Percentiles rank a stretch among this genome's conserved stretches.
Conservation (phyloP, 2,888 invertebrate species). For the Caenorhabditis parvicauda region DNA sequence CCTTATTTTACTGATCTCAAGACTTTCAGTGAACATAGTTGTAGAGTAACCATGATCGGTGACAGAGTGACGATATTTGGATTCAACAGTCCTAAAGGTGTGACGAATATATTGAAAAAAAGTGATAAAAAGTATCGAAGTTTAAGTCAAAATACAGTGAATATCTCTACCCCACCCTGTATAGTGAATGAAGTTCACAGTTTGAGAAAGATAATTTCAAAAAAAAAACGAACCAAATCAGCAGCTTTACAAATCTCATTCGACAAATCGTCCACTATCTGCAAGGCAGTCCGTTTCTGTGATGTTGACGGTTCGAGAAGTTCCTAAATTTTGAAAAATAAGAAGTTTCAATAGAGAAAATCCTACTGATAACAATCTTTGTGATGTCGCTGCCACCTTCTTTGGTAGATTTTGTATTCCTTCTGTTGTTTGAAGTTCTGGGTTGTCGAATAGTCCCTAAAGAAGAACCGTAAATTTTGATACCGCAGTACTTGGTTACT, state of each 20-base stretch:
- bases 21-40: too few relatives aligned
- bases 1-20: too few relatives aligned
- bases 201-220: not conserved
- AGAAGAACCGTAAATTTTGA: too few relatives aligned
- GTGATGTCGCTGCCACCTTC: slow-evolving; percentile 22
- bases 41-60: too few relatives aligned
- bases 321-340: not conserved
- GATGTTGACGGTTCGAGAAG: not conserved
- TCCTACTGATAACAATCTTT: slow-evolving; percentile 6
- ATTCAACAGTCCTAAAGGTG: too few relatives aligned
- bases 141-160: too few relatives aligned
- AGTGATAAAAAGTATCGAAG: not conserved
- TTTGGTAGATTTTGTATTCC: slow-evolving; percentile 39
- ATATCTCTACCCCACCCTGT: too few relatives aligned
- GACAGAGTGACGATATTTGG: too few relatives aligned
- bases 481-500: too few relatives aligned
- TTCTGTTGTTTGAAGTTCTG: slow-evolving; percentile 34
- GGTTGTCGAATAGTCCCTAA: slow-evolving; percentile 54
- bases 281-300: slow-evolving; percentile 67
- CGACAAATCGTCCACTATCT: slow-evolving; percentile 91
- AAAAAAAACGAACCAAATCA: slow-evolving; percentile 71
- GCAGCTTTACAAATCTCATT: slow-evolving; percentile 92
- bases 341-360: too few relatives aligned
- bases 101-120: too few relatives aligned
- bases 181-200: too few relatives aligned